Conservation (phyloP, 2,888 invertebrate species). For the Pyrgus malvae region DNA sequence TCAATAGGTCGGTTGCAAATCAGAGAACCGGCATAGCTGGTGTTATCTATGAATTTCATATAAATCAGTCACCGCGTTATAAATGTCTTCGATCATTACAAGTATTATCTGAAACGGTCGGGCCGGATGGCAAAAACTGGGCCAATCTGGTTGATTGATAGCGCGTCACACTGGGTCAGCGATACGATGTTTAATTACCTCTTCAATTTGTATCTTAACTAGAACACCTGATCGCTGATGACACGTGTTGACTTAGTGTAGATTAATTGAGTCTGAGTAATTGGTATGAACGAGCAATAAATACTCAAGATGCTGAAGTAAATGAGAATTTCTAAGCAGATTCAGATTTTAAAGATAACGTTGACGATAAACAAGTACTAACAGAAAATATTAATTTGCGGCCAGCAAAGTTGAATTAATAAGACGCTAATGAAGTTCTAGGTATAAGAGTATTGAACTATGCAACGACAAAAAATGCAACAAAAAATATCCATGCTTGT, state of each 20-base stretch:
- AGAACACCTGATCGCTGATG: conserved; percentile 23
- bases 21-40: conserved; percentile 19
- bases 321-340: conserved; percentile 7
- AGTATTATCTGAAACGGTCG: conserved; percentile 23
- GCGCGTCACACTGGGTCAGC: conserved; percentile 25
- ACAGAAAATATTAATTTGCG: neutral
- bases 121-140: conserved; percentile 24
- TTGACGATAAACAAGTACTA: neutral
- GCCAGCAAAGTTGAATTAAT: neutral
- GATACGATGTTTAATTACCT: conserved; percentile 25
- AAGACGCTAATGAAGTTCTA: neutral
- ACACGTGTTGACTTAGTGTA: conserved; percentile 21
- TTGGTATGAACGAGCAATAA: conserved; percentile 19
- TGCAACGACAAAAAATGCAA: conserved; percentile 2
- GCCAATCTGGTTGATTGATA: conserved; percentile 26
- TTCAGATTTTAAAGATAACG: conserved; percentile 12
- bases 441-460: conserved; percentile 4
- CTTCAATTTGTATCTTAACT: conserved; percentile 24
- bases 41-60: conserved; percentile 38
- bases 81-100: conserved; percentile 33
- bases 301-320: neutral
- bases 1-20: conserved; percentile 23
- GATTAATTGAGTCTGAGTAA: conserved; percentile 24
- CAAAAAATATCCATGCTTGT: conserved; percentile 11
- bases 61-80: conserved; percentile 43